phyloP scores from a whole-genome alignment of 2,113 vertebrate genomes.

The Azemiops feae region DNA sequence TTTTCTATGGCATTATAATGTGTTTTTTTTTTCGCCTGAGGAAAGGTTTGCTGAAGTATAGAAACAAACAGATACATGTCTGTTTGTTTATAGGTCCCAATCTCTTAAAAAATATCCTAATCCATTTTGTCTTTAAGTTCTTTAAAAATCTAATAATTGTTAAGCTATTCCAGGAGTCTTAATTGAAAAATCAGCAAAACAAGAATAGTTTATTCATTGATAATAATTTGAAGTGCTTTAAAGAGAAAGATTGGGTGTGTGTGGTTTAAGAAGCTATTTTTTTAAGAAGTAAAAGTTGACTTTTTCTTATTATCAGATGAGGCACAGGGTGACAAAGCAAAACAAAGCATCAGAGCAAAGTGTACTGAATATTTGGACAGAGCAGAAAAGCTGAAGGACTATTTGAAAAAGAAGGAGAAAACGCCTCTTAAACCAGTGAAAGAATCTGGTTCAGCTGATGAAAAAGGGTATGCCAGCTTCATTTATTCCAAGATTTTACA shows the following conservation, averaged over 20 bases:
- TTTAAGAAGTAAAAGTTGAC: background rate
- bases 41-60: background rate
- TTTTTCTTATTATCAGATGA: conserved; percentile 81
- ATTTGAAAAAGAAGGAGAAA: conserved; percentile 91
- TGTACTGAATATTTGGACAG: conserved; percentile 93
- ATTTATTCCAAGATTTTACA: conserved; percentile 16
- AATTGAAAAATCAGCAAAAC: background rate
- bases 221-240: background rate
- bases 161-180: background rate
- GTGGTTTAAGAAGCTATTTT: background rate
- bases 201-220: background rate
- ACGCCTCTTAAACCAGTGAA: conserved; percentile 87
- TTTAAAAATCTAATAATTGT: background rate
- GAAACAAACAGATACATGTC: background rate
- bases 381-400: conserved; percentile 94
- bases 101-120: background rate
- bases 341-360: conserved; percentile 88
- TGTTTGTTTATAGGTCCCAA: background rate
- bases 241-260: no score
- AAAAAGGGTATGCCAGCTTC: conserved; percentile 83
- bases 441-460: conserved; percentile 80
- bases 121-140: background rate
- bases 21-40: no score
- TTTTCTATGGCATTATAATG: background rate
- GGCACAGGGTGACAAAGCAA: conserved; percentile 92